Evolutionary conservation across 2,113 vertebrate species (phyloP), one percentile per base, ranked within the genome.

Genomic region (Vulpes vulpes): DNA sequence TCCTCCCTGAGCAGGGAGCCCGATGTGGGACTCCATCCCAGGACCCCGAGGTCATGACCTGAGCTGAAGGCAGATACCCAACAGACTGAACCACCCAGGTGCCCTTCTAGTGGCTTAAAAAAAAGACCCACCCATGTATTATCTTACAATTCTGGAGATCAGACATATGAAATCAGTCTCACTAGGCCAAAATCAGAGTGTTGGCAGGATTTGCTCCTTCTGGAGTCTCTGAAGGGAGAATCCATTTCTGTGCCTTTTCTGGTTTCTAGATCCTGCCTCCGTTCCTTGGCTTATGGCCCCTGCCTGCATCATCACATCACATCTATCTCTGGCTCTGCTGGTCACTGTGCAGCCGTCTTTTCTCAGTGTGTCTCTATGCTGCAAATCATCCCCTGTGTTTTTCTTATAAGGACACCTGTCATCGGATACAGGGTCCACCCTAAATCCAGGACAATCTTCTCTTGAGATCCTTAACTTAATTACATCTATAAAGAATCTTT

Each of bases 391-490:
- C 57, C 23, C 67, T 49, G 65, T n/a, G 43, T 8, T 43, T 67
- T 49, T 67, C 11, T 84, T 15, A 49, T 8, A 65, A 90, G 35
- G 69, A 76, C 35, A 3, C 17, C 27, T 65, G 69, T 57, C 51
- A 22, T 49, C 8, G 16, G 87, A 49, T 22, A 15, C 60, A 57
- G 49, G 82, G 19, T n/a, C 59, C 49, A 57, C 20, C 20, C 79
- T 76, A 49, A 76, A 57, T 57, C n/a, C 67, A 83, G 67, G 49
- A 65, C 15, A 57, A 49, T 65, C n/a, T 65, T 59, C 27, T 57
- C 67, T 49, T 65, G 69, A 84, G 59, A 84, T 55, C 20, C 17
- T 62, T 59, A 79, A 67, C 64, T 88, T 89, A 57, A 65, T 94
- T 51, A 25, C 5, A 15, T 65, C 43, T 64, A 35, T 32, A 65